Conservation (phyloP, 2,797 vertebrate species). For the Steatocranus sp. region DNA sequence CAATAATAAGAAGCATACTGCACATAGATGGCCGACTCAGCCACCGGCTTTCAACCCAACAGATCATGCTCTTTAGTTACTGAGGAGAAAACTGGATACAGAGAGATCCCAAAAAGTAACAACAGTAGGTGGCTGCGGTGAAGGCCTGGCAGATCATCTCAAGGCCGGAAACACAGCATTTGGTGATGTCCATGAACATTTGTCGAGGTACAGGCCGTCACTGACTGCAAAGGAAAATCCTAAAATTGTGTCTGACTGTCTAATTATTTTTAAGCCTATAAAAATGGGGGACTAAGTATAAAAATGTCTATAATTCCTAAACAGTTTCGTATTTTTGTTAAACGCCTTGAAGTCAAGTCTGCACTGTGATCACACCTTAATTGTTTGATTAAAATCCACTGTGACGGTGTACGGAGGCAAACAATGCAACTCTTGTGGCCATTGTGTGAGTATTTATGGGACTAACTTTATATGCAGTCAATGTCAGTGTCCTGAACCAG, state of each 20-base stretch:
- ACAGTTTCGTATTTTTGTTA: not conserved
- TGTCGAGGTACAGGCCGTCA: not conserved
- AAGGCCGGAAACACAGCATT: not conserved
- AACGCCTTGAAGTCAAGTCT: not conserved
- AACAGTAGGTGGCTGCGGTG: not conserved
- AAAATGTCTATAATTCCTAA: not conserved
- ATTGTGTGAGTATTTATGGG: not conserved
- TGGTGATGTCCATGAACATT: not conserved
- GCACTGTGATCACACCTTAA: not conserved
- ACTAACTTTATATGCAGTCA: not conserved
- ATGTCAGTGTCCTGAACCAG: not conserved
- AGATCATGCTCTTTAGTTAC: not conserved
- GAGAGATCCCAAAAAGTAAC: not conserved
- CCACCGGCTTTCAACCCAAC: not conserved
- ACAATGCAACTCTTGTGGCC: not conserved
- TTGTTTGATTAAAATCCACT: not conserved
- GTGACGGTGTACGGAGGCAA: rapidly evolving
- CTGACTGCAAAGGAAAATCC: not conserved
- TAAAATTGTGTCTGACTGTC: not conserved
- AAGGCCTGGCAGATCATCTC: not conserved
- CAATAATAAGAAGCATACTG: not conserved
- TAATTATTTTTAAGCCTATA: not conserved
- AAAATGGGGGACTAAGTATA: not conserved
- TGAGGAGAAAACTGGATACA: not conserved
- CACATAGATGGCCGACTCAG: not conserved